These are phyloP conservation scores for Heptranchias perlo DNA, from an alignment of 2,113 vertebrate genomes.

Conservation along the genomic window DNA sequence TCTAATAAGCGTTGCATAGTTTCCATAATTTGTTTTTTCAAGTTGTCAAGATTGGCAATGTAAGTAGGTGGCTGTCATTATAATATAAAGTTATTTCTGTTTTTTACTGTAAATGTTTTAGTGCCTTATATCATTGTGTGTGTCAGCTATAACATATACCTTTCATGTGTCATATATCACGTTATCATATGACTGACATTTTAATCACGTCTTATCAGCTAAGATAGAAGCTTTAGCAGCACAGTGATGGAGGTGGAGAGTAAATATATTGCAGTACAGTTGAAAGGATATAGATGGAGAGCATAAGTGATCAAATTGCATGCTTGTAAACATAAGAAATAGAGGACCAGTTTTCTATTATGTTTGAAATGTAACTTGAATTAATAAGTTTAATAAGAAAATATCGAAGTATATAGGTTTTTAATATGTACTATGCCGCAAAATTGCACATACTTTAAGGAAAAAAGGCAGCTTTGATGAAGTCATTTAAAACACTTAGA, in stretches of 20 bases:
- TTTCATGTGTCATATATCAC: constrained; percentile 12
- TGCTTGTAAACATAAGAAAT: background rate
- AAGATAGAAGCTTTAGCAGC: constrained; percentile 9
- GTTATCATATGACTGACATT: constrained; percentile 33
- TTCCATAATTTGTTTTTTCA: constrained; percentile 4
- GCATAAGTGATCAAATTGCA: background rate
- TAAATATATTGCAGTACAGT: background rate
- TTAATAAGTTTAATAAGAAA: background rate
- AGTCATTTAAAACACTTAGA: background rate
- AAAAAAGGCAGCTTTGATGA: background rate
- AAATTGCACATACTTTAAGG: background rate
- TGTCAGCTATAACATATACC: constrained; percentile 7
- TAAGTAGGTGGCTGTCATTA: background rate
- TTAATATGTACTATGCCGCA: background rate
- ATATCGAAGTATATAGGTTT: background rate
- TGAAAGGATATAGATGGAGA: background rate
- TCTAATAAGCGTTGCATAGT: background rate
- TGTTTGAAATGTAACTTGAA: background rate
- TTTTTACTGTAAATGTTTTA: background rate
- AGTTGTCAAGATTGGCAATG: background rate
- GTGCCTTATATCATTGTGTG: background rate
- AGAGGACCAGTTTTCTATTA: background rate
- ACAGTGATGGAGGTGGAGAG: background rate
- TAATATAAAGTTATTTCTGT: constrained; percentile 8
- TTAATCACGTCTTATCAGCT: constrained; percentile 33